Percentiles rank a stretch among this genome's conserved stretches.
These are phyloP conservation scores for Toxonevra muliebris DNA, from an alignment of 2,888 invertebrate species.

Conservation along the genomic window DNA sequence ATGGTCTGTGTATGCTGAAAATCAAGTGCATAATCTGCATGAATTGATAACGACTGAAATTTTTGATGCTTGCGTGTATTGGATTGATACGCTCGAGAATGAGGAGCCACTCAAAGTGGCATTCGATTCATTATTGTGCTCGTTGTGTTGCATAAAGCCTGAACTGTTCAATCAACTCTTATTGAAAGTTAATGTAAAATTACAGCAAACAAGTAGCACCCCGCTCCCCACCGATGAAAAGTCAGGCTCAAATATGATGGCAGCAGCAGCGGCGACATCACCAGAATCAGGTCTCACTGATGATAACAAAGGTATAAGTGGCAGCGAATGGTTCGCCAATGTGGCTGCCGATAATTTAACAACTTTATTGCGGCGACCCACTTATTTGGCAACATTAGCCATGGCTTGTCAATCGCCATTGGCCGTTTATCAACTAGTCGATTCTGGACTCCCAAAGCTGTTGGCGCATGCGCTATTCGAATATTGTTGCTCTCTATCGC, in stretches of 20 bases:
- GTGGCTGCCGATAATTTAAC: conserved; percentile 69
- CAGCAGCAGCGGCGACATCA: conserved; percentile 37
- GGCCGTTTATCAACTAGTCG: conserved; percentile 78
- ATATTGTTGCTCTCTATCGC: conserved; percentile 58
- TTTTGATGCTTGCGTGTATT: conserved; percentile 80
- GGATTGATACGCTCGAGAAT: conserved; percentile 77
- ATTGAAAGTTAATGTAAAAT: conserved; percentile 74
- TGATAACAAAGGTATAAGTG: conserved; percentile 71
- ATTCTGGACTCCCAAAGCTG: conserved; percentile 76
- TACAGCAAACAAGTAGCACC: conserved; percentile 37
- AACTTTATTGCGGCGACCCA: conserved; percentile 69
- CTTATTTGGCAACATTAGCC: conserved; percentile 80
- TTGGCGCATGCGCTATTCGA: conserved; percentile 72
- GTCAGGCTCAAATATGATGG: not conserved
- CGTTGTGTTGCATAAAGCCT: conserved; percentile 84
- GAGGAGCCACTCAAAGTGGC: conserved; percentile 81
- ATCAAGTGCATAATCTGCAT: conserved; percentile 72
- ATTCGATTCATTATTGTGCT: conserved; percentile 86
- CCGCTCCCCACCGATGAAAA: not conserved
- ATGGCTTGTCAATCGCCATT: conserved; percentile 83
- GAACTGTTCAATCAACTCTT: conserved; percentile 79
- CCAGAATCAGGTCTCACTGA: conserved; percentile 70
- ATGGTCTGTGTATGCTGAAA: conserved; percentile 76
- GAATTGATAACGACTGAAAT: conserved; percentile 77
- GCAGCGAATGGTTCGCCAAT: conserved; percentile 70